phyloP scores from a whole-genome alignment of 1,140 invertebrate genomes.

The Drosophila subobscura region DNA sequence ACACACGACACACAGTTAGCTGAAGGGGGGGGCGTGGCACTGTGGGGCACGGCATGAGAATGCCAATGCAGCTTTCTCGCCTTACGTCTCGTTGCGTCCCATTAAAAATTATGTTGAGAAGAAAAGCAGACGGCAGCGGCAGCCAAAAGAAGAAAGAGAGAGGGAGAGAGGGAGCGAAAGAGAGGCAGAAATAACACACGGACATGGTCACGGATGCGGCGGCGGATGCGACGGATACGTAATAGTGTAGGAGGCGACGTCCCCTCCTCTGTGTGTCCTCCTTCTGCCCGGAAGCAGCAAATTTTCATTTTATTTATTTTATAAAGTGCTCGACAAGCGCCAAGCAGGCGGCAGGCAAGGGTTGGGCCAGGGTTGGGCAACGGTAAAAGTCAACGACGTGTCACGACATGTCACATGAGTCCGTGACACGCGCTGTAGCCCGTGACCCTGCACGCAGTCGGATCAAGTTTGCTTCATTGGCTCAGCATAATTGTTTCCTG shows the following conservation, averaged over 20 bases:
- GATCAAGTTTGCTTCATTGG: constrained; percentile 72
- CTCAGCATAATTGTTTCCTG: constrained; percentile 77
- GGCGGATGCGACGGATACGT: constrained; percentile 62
- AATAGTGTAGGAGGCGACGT: constrained; percentile 11
- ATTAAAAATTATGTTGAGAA: constrained; percentile 79
- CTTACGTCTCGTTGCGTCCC: constrained; percentile 80
- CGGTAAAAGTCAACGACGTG: constrained; percentile 17
- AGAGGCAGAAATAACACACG: constrained; percentile 30
- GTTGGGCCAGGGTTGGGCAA: not conserved
- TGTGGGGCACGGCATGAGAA: not conserved
- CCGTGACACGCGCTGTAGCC: constrained; percentile 25
- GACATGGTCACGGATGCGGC: constrained; percentile 67
- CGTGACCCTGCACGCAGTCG: constrained; percentile 31
- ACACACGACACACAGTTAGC: constrained; percentile 60
- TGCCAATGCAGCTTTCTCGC: constrained; percentile 68
- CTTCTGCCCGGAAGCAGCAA: constrained; percentile 72
- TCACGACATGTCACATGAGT: constrained; percentile 29
- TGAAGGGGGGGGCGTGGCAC: constrained; percentile 39
- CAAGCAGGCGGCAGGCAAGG: not conserved
- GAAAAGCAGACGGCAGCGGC: constrained; percentile 19
- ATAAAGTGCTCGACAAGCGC: constrained; percentile 60
- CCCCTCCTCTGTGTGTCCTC: not conserved
- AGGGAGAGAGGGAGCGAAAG: not conserved
- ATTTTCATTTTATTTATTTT: constrained; percentile 82
- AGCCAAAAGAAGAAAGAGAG: not conserved